Evolutionary conservation across 2,797 vertebrate species (phyloP), one percentile per base, ranked within the genome.

Genomic region (Neosilurus mollespiculum): DNA sequence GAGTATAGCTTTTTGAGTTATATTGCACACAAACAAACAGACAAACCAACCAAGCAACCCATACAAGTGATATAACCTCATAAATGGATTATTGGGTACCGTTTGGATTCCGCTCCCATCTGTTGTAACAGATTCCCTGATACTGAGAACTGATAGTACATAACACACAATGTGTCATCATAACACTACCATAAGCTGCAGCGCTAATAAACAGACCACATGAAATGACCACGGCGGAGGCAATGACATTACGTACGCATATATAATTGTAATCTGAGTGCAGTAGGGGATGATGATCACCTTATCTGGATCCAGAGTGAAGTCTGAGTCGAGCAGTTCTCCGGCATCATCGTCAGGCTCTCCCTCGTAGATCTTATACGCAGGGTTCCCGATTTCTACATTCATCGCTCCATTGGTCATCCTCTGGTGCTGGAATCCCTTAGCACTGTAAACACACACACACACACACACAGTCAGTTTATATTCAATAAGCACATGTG

Each of bases 361-460:
- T 10, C 97, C 96, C 89, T 99, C 98, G 86, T 99, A 99, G 94
- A 99, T 99, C 90, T 98, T 99, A 89, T 99, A 99, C 3, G 98
- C 97, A 0, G 98, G 98, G 91, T 99, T 99, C 81, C 98, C 98
- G 3, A 99, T 99, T 94, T 99, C 98, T 78, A 99, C 97, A 80
- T 98, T 99, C 93, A 99, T 96, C 87, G 97, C 97, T 87, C 97
- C 98, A 26, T 99, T 99, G 87, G 96, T 96, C 93, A 99, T 97
- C 83, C 97, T 95, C 84, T 99, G 97, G 91, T 98, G 96, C 94
- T 98, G 95, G 91, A 98, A 98, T 80, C 96, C 97, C 93, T 99
- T 99, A 88, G 96, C 96, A 91, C 98, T 99, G 81, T 10, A 37
- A 18, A 65, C 20, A 85, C 9, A 49, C 49, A 66, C 59, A 66